Percentiles rank a stretch among this genome's conserved stretches.
phyloP scores from a whole-genome alignment of 2,888 invertebrate species.

The Chloromyia formosa region DNA sequence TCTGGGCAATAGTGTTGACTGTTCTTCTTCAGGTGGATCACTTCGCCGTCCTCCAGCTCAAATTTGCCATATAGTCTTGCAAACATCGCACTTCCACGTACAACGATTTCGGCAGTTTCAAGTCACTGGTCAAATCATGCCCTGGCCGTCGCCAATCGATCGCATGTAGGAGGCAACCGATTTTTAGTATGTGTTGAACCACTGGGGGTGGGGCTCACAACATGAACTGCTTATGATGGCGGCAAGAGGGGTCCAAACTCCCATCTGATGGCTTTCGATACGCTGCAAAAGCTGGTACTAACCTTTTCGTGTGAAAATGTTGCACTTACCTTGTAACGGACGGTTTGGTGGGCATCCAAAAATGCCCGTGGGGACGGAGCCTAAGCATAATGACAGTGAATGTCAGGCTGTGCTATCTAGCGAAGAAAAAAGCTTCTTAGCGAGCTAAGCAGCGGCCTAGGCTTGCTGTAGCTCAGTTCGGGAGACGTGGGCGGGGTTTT shows the following conservation, averaged over 20 bases:
- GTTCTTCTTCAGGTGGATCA: conserved; percentile 87
- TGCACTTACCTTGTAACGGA: too few species aligned
- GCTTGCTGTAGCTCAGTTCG: too few species aligned
- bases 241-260: conserved; percentile 94
- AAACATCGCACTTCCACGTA: conserved; percentile 92
- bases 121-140: conserved; percentile 83
- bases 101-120: conserved; percentile 90
- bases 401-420: too few species aligned
- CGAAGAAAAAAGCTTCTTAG: too few species aligned
- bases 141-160: conserved; percentile 82
- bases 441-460: too few species aligned
- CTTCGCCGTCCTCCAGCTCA: conserved; percentile 93
- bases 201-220: conserved; percentile 83
- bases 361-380: too few species aligned
- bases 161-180: conserved; percentile 89
- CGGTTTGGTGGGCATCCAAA: too few species aligned
- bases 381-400: too few species aligned
- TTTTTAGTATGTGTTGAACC: conserved; percentile 90
- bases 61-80: conserved; percentile 92
- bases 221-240: conserved; percentile 81
- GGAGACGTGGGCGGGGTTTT: too few species aligned
- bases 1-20: conserved; percentile 90
- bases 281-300: conserved; percentile 83
- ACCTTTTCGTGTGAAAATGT: too few species aligned
- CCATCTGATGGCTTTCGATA: conserved; percentile 91